Conservation (phyloP, 92 coral and sea anemone species). For the Siderastrea radians region DNA sequence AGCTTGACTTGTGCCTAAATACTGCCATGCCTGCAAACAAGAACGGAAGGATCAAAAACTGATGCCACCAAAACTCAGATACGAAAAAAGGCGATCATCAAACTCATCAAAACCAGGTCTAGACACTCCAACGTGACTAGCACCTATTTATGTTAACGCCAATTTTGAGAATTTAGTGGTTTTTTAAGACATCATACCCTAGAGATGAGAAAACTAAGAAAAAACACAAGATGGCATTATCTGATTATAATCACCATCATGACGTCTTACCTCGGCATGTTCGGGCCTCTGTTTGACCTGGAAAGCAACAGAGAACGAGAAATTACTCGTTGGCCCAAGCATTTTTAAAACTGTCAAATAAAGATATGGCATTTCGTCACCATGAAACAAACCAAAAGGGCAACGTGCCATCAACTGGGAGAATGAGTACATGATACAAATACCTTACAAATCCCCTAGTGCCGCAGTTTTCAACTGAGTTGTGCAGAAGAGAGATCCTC, state of each 20-base stretch:
- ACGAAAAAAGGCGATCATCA: no score
- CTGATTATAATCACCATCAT: background rate
- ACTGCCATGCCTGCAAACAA: slow-evolving; percentile 93
- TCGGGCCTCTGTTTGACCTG: slow-evolving; percentile 93
- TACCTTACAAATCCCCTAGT: no score
- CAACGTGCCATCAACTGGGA: no score
- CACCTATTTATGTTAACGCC: background rate
- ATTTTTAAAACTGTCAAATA: no score
- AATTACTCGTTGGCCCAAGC: background rate
- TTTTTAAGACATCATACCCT: no score
- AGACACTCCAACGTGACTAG: no score
- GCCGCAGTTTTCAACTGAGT: no score
- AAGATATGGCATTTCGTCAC: no score
- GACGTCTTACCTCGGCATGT: slow-evolving; percentile 85
- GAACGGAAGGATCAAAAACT: background rate
- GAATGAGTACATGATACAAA: no score
- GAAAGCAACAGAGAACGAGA: background rate
- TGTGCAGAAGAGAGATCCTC: no score
- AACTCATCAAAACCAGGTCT: no score
- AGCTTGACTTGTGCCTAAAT: slow-evolving; percentile 97
- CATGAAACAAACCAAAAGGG: background rate
- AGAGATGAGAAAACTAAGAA: no score
- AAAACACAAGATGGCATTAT: background rate
- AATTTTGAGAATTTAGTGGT: background rate
- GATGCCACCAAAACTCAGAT: background rate